Conservation (phyloP, 2,888 invertebrate species). For the Troilus luridus region DNA sequence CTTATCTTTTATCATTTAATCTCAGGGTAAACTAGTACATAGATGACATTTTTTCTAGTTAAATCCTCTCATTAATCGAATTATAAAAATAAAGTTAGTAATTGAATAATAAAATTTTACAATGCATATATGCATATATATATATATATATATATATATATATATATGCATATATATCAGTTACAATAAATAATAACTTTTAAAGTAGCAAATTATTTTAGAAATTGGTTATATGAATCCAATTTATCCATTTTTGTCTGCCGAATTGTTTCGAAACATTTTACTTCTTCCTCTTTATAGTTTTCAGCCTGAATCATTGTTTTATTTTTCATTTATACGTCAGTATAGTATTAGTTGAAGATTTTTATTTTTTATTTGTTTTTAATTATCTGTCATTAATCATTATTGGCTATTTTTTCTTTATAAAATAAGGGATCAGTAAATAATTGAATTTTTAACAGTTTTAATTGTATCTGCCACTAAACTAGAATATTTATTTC, state of each 20-base stretch:
- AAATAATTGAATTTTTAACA: not conserved
- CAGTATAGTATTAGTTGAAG: not conserved
- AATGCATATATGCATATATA: no score
- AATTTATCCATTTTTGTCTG: not conserved
- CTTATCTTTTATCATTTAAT: constrained; percentile 17
- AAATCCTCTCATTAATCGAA: no score
- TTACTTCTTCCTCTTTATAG: not conserved
- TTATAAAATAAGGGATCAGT: no score
- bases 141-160: no score
- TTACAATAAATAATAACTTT: no score
- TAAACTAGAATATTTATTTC: not conserved
- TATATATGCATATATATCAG: no score
- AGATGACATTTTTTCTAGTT: not conserved
- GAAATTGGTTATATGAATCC: not conserved
- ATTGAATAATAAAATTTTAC: no score
- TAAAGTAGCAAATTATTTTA: no score
- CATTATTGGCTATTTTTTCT: not conserved
- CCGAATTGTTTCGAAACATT: not conserved
- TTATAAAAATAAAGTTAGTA: no score
- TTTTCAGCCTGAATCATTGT: not conserved
- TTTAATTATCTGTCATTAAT: not conserved
- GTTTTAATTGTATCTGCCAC: not conserved
- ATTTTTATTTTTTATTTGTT: not conserved
- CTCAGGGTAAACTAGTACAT: not conserved
- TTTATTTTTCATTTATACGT: not conserved